phyloP scores from a whole-genome alignment of 1,140 invertebrate species.

The Meloidogyne hapla region DNA sequence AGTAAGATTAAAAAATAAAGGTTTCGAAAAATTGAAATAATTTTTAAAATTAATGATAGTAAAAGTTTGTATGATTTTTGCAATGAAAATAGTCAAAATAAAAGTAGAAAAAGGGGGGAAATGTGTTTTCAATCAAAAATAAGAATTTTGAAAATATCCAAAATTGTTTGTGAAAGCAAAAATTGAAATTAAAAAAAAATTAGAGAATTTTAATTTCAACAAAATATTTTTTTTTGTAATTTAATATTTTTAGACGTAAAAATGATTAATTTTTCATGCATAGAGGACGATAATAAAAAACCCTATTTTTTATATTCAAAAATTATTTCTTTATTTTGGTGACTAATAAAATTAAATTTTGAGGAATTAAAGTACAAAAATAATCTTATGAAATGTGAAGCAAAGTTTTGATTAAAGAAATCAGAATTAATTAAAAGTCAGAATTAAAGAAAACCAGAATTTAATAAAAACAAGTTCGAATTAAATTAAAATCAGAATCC shows the following conservation, averaged over 20 bases:
- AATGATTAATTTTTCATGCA: background rate
- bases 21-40: background rate
- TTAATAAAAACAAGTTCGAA: background rate
- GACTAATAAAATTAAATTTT: too few relatives aligned
- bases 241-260: background rate
- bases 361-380: background rate
- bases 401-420: background rate
- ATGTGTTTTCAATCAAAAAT: background rate
- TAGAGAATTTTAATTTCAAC: background rate
- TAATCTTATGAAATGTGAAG: background rate
- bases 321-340: background rate
- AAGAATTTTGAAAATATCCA: background rate
- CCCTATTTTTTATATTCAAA: background rate
- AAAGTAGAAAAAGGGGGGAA: too few relatives aligned
- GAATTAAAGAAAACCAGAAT: background rate
- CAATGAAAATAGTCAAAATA: too few relatives aligned
- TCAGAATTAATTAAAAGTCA: slow-evolving; percentile 5
- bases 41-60: background rate
- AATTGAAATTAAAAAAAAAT: background rate
- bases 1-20: background rate
- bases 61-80: background rate
- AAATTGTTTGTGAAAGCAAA: background rate
- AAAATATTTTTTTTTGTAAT: background rate
- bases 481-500: background rate
- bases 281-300: background rate